These are phyloP conservation scores for Heliornis fulica DNA, from an alignment of 2,113 vertebrate genomes.

Conservation along the genomic window DNA sequence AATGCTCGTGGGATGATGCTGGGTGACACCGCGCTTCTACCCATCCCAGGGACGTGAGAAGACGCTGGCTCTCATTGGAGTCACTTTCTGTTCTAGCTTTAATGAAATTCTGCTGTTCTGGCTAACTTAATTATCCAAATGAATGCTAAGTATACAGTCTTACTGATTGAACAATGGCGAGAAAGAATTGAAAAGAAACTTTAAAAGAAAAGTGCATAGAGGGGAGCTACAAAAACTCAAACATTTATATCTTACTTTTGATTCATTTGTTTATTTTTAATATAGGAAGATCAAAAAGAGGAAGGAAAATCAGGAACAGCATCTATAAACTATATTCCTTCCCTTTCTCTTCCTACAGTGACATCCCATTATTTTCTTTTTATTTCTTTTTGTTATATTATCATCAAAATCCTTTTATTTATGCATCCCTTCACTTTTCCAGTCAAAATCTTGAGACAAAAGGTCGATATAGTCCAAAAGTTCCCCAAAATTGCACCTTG, in stretches of 20 bases:
- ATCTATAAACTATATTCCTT: constrained; percentile 70
- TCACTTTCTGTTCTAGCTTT: background rate
- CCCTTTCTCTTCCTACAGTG: constrained; percentile 56
- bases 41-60: background rate
- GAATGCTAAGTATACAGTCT: background rate
- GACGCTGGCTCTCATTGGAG: accelerated
- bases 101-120: background rate
- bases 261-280: constrained; percentile 68
- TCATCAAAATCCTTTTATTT: background rate
- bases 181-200: constrained; percentile 5
- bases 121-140: background rate
- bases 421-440: background rate
- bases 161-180: background rate
- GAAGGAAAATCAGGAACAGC: constrained; percentile 60
- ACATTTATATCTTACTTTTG: constrained; percentile 51
- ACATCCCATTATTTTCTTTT: constrained; percentile 48
- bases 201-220: background rate
- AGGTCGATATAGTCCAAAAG: background rate
- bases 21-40: background rate
- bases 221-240: constrained; percentile 34
- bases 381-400: constrained; percentile 1
- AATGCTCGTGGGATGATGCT: background rate
- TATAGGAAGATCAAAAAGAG: constrained; percentile 51
- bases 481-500: background rate
- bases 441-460: background rate